phyloP scores from a whole-genome alignment of 2,888 invertebrate species.

The Lordiphosa fenestrarum region DNA sequence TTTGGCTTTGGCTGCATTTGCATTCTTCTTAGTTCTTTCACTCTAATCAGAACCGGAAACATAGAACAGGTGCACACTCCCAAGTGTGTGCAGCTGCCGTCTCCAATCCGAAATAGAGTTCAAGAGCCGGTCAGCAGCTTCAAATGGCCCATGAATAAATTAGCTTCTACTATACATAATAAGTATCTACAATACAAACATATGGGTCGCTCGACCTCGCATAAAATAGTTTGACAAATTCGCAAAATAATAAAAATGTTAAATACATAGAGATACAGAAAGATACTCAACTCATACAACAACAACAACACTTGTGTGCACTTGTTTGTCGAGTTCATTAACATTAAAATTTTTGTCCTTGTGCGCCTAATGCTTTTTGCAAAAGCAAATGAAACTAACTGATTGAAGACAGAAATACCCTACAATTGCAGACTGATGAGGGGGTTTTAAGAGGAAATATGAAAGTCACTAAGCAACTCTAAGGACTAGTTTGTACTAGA shows the following conservation, averaged over 20 bases:
- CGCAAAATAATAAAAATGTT: slow-evolving; percentile 21
- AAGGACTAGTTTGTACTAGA: too few relatives aligned
- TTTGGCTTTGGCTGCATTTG: slow-evolving; percentile 55
- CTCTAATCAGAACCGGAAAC: slow-evolving; percentile 72
- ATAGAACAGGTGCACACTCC: slow-evolving; percentile 54
- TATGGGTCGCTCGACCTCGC: slow-evolving; percentile 34
- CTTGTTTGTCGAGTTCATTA: slow-evolving; percentile 73
- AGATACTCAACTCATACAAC: slow-evolving; percentile 30
- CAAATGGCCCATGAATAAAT: slow-evolving; percentile 55
- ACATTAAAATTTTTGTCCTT: slow-evolving; percentile 51
- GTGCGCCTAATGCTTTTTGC: slow-evolving; percentile 37
- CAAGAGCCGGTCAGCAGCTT: slow-evolving; percentile 21
- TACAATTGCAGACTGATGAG: too few relatives aligned
- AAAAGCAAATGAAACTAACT: slow-evolving; percentile 23
- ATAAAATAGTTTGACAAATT: slow-evolving; percentile 43
- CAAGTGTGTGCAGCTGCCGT: slow-evolving; percentile 2
- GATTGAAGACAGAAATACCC: background rate
- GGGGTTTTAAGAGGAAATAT: too few relatives aligned
- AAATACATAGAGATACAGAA: slow-evolving; percentile 26
- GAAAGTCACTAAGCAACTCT: too few relatives aligned
- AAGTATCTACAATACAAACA: slow-evolving; percentile 22
- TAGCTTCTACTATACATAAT: slow-evolving; percentile 46
- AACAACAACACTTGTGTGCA: slow-evolving; percentile 27
- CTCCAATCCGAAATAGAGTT: slow-evolving; percentile 4
- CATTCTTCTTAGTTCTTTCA: slow-evolving; percentile 48